Conservation (phyloP, 1,140 invertebrate species). For the Caenorhabditis latens region DNA sequence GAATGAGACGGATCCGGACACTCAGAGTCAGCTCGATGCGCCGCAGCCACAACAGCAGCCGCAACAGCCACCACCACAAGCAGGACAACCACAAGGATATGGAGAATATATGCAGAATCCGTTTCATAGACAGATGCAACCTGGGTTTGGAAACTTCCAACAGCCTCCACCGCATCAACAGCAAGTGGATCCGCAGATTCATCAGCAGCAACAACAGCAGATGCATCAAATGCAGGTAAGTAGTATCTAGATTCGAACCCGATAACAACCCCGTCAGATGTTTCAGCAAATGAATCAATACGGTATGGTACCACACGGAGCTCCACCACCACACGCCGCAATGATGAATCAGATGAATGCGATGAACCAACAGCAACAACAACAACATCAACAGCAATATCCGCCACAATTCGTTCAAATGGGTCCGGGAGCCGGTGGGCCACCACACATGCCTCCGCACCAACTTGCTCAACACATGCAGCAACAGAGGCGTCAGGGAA, state of each 20-base stretch:
- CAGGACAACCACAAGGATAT: not conserved
- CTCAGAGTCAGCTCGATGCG: not conserved
- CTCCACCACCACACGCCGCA: not conserved
- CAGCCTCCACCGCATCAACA: not conserved
- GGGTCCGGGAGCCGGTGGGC: not conserved
- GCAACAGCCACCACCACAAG: not conserved
- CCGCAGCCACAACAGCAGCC: not conserved
- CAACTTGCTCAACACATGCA: not conserved
- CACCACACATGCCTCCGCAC: not conserved
- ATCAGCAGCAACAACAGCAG: not conserved
- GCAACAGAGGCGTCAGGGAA: not conserved
- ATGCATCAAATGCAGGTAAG: conserved; percentile 23
- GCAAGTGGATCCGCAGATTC: not conserved
- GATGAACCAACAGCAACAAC: conserved; percentile 20
- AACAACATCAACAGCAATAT: not conserved
- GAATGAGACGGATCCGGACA: not conserved
- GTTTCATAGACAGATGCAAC: not conserved
- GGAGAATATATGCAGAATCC: not conserved
- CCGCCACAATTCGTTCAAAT: not conserved
- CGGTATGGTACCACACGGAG: conserved; percentile 12
- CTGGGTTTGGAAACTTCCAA: not conserved
- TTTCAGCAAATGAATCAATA: conserved; percentile 19
- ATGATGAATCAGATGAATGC: conserved; percentile 34
- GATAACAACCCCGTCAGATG: not conserved
- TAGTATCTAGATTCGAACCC: not conserved